These are phyloP conservation scores for Pomatostomus ruficeps DNA, from an alignment of 2,113 vertebrate genomes.

Conservation along the genomic window DNA sequence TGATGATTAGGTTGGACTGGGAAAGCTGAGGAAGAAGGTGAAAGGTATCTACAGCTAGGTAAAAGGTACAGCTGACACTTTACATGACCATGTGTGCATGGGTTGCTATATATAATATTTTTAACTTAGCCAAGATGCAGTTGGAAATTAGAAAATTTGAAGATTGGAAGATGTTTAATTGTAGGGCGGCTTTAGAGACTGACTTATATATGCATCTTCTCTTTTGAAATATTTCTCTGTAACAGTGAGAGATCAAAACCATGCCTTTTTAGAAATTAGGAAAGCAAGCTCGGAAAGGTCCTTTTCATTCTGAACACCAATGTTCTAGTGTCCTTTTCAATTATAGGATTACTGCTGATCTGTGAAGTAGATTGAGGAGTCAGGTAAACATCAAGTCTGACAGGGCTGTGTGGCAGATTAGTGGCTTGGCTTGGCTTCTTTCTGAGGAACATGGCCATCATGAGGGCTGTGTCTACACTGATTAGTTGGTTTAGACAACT, in stretches of 20 bases:
- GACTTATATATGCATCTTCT: background rate
- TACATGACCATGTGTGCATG: background rate
- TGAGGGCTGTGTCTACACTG: background rate
- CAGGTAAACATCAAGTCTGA: background rate
- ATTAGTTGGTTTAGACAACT: background rate
- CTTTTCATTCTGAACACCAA: background rate
- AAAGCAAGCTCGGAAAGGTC: background rate
- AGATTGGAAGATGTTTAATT: background rate
- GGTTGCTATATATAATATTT: background rate
- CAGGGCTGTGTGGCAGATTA: background rate
- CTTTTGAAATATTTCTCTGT: background rate
- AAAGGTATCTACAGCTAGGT: rapidly evolving
- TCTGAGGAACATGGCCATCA: background rate
- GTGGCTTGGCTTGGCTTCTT: background rate
- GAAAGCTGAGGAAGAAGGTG: background rate
- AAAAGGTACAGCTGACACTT: too few relatives aligned
- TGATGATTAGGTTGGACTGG: background rate
- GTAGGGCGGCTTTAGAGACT: background rate
- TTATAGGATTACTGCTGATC: background rate
- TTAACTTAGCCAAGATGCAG: background rate
- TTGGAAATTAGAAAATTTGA: background rate
- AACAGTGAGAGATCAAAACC: background rate
- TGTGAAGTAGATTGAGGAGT: background rate
- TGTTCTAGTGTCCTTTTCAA: background rate
- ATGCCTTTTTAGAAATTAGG: background rate